Evolutionary conservation across 2,113 vertebrate species (phyloP), one percentile per base, ranked within the genome.

Genomic region (Channa maculata): DNA sequence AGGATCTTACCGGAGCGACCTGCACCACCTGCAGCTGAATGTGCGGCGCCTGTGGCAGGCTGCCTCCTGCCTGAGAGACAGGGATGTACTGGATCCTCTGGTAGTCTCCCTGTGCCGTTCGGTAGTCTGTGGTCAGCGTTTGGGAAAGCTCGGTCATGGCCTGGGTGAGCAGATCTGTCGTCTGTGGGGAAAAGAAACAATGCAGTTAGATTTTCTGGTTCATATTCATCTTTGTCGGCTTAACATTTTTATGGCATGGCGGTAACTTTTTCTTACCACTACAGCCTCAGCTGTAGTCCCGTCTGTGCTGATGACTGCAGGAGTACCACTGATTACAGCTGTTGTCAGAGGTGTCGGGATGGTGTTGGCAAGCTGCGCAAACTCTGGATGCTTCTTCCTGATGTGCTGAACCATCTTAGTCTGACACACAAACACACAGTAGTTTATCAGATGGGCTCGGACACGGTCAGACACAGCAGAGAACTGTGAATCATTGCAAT

Each of bases 371-470:
- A 96, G 90, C 88, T 97, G 96, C 10, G 97, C 95, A 14, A 94
- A 96, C 84, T 98, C 97, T 0, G 97, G 96, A 81, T 99, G 98
- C 81, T 99, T 99, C 89, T 99, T 99, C 68, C 98, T 94, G 84
- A 99, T 99, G 88, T 99, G 98, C 38, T 99, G 98, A 5, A 99
- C 98, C 98, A 99, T 99, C 88, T 99, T 99, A 0, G 98, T 99
- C 98, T 99, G 75, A 64, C n/a, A 65, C 2, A 58, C 5, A 63
- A 48, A 6, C 10, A 63, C 2, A 79, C 1, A 15, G 39, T 49
- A 6, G 12, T 5, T 57, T 8, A 59, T 8, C 24, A 12, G 38
- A 6, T 33, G 12, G 6, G 4, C 14, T 43, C 8, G 39, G 11
- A 44, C 11, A 13, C 14, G 33, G 7, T 65, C 10, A 37, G 61